These are phyloP conservation scores for Cervus canadensis DNA, from an alignment of 2,113 vertebrate genomes.

Conservation along the genomic window DNA sequence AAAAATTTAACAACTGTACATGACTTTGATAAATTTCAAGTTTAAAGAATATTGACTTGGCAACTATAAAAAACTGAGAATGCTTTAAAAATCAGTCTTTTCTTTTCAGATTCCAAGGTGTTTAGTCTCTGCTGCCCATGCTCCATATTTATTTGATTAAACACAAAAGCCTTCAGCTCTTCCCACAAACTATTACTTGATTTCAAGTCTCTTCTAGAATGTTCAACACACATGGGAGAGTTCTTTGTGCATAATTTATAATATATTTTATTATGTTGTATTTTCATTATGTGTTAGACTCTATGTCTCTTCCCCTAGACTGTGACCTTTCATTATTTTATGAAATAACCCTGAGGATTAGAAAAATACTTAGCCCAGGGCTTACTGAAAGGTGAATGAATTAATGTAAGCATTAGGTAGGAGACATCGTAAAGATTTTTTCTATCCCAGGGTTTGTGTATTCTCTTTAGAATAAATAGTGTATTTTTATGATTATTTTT, in stretches of 20 bases:
- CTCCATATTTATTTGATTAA: background rate
- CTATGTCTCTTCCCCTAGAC: background rate
- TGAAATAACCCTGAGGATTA: background rate
- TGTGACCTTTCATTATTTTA: background rate
- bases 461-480: background rate
- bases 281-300: background rate
- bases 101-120: no score
- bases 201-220: background rate
- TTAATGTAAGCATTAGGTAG: background rate
- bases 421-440: background rate
- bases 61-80: background rate
- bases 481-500: background rate
- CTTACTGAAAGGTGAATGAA: background rate
- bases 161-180: background rate
- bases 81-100: background rate
- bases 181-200: background rate
- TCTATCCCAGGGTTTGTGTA: background rate
- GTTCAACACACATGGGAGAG: background rate
- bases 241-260: background rate
- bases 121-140: no score
- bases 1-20: background rate
- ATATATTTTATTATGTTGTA: background rate
- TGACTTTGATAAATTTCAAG: background rate
- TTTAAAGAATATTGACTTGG: background rate
- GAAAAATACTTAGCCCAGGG: background rate